These are phyloP conservation scores for Scolopax bukidnonensis DNA, from an alignment of 2,797 vertebrate species.

Conservation along the genomic window DNA sequence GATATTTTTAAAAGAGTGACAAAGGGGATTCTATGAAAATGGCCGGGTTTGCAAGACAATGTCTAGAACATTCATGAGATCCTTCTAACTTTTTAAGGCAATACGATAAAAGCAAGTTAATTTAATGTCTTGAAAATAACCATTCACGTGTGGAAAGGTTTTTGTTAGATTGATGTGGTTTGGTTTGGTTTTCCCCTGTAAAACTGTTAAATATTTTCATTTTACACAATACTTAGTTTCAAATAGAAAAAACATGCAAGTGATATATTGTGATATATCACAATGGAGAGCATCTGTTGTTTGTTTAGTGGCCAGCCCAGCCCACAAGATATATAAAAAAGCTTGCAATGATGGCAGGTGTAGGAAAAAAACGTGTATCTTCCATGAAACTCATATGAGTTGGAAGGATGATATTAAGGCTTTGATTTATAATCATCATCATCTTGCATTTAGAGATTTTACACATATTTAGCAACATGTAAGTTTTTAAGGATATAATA, in stretches of 20 bases:
- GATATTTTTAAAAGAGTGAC: not conserved
- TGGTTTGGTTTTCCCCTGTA: not conserved
- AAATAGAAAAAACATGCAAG: not conserved
- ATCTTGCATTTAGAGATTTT: not conserved
- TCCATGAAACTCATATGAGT: not conserved
- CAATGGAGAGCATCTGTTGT: not conserved
- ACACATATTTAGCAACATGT: not conserved
- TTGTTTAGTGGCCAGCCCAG: not conserved
- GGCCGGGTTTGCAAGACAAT: not conserved
- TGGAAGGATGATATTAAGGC: not conserved
- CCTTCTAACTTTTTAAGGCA: not conserved
- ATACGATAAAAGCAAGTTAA: not conserved
- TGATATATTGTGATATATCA: not conserved
- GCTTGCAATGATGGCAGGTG: not conserved
- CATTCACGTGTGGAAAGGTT: not conserved
- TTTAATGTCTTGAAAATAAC: not conserved
- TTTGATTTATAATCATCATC: not conserved
- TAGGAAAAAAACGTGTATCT: not conserved
- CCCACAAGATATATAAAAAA: not conserved
- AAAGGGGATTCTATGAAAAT: not conserved
- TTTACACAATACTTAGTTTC: not conserved
- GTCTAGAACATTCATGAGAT: not conserved
- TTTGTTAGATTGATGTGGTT: not conserved
- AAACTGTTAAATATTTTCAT: not conserved
- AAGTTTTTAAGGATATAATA: not conserved